Base-by-base conservation (phyloP, 2,113 vertebrate species). In the Rhinichthys klamathensis region DNA sequence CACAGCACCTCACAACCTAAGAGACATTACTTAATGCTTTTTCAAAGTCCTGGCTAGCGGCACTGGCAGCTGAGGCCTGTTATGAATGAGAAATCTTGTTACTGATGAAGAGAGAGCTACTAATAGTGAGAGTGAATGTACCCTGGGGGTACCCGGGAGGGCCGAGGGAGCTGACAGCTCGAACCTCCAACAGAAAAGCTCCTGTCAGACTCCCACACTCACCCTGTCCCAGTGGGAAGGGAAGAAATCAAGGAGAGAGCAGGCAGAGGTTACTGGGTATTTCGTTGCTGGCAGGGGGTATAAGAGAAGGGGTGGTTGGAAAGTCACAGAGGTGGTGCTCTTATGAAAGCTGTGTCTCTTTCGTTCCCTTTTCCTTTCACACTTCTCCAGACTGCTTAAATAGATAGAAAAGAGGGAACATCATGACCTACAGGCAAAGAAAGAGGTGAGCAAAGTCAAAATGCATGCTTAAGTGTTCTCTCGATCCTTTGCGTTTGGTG, bases 31-130 rank as follows among this genome's bases (percentile, higher is more conserved):
- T 75, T 75, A 75, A 70, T 81, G 84, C 56, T 79, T 61, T 74
- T 85, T 86, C 84, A 83, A 83, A 83, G 65, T 83, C 35, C 30
- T 72, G 81, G 81, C 32, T 83, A 27, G 65, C 84, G 41, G 78
- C 74, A 16, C 67, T 85, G 75, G 84, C 84, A 79, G 75, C 84
- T 15, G 49, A 79, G 30, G 16, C 63, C 76, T 79, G 84, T 85
- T 70, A 56, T 61, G 78, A 85, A 80, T 61, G 67, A 41, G 63
- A 70, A 78, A 85, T 85, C 51, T 38, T 25, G 54, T 25, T 32
- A 61, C 77, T 80, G 77, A 85, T 81, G 54, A 80, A 72, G 73
- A 61, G 54, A 56, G 21, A 18, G 84, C 44, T 78, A 44, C 46
- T 56, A 35, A 80, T 27, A 27, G 49, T 72, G 67, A 72, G 80